Percentiles rank a stretch among this genome's conserved stretches.
Conservation (phyloP, 2,113 vertebrate species). For the Myiagra hebetior region DNA sequence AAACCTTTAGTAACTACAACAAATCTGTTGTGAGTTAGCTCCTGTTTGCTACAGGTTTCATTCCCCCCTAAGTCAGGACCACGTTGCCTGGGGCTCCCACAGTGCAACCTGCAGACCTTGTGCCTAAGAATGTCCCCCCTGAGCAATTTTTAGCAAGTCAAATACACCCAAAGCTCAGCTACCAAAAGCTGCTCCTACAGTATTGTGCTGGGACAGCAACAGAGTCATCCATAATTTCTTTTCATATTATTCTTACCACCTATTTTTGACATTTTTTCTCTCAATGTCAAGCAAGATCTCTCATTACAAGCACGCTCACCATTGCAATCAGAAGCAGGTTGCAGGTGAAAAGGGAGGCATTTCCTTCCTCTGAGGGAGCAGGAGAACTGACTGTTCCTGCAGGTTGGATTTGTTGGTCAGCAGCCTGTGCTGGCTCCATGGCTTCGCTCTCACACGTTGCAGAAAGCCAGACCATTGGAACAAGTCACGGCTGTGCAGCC, state of each 20-base stretch:
- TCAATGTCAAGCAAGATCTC: neutral
- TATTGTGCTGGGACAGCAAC: fast-evolving
- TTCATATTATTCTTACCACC: neutral
- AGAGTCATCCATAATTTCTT: neutral
- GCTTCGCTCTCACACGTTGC: fast-evolving
- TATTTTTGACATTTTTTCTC: neutral
- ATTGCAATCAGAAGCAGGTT: neutral
- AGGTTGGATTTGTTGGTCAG: neutral
- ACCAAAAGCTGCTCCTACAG: neutral
- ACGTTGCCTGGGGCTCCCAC: fast-evolving
- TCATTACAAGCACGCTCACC: neutral
- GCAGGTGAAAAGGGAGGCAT: neutral
- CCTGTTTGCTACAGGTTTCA: neutral
- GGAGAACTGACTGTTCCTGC: neutral
- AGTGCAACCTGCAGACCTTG: fast-evolving
- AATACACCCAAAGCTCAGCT: neutral
- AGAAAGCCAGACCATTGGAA: neutral
- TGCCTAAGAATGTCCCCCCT: neutral
- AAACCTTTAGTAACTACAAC: neutral
- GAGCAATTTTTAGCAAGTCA: neutral
- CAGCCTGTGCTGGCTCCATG: neutral
- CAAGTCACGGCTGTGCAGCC: neutral
- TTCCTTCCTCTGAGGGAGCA: neutral
- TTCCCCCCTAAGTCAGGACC: neutral
- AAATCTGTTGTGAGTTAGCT: neutral